Conservation (phyloP, 2,888 invertebrate genomes). For the Philopedon plagiatum region DNA sequence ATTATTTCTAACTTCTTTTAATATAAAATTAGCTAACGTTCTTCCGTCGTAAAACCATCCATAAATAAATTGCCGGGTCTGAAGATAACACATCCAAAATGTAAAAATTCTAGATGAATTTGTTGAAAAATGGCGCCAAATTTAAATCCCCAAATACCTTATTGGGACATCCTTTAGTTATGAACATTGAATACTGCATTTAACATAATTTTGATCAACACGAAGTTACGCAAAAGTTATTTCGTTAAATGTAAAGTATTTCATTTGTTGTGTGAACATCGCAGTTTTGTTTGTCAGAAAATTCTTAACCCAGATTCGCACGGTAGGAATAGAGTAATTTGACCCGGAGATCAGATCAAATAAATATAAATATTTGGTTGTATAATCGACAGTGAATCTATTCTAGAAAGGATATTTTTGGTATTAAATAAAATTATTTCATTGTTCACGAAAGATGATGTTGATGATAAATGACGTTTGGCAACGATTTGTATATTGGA, state of each 20-base stretch:
- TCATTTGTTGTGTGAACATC: background rate
- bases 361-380: slow-evolving; percentile 21
- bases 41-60: too few species aligned
- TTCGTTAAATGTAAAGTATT: background rate
- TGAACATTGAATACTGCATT: too few species aligned
- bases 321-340: slow-evolving; percentile 1
- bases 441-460: slow-evolving; percentile 19
- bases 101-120: too few species aligned
- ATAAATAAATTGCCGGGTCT: too few species aligned
- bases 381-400: slow-evolving; percentile 14
- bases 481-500: slow-evolving; percentile 14
- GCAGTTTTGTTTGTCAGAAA: background rate
- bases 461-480: slow-evolving; percentile 21
- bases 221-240: background rate
- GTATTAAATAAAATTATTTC: slow-evolving; percentile 13
- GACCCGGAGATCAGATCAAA: slow-evolving; percentile 20
- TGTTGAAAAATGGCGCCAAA: too few species aligned
- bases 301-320: slow-evolving; percentile 14
- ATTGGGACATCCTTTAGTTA: too few species aligned
- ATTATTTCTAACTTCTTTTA: too few species aligned
- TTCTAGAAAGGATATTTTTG: slow-evolving; percentile 22
- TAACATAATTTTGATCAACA: background rate
- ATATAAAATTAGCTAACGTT: too few species aligned
- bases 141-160: too few species aligned
- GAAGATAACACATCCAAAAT: too few species aligned